Base-by-base conservation (phyloP, 2,797 vertebrate species). In the Corythornis leucogaster region DNA sequence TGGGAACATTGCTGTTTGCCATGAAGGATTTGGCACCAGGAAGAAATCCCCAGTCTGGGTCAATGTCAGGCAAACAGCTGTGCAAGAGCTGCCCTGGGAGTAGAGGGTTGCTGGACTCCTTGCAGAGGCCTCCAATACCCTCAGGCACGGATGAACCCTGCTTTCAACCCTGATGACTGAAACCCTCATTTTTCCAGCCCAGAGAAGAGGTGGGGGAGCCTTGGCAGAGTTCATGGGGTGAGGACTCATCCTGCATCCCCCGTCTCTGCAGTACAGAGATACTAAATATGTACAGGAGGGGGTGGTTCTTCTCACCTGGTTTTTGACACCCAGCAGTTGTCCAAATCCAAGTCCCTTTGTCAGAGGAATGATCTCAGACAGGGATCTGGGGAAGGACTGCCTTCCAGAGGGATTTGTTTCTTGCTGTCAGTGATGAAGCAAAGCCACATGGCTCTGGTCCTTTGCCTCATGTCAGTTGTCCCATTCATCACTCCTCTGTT, bases 401-500 rank as follows among this genome's bases (percentile, higher is more conserved):
- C 51, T 63, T 81, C 5, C 2, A 2, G 87, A 80, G 77, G 50
- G 53, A 28, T 19, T 88, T 1, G 0, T 45, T 92, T 53, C 92
- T 87, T 4, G 0, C 51, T 33, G 35, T 43, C 2, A 3, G 45
- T 43, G 57, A 53, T 78, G 62, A 95, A 91, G 25, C 46, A 85
- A 85, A 90, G 15, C 80, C 86, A 82, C 87, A 85, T 91, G 94
- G 87, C 93, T 85, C 40, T 0, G 2, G n/a, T 33, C 45, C 69
- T 74, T 80, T 0, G 5, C 61, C 54, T 62, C 3, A 0, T 8
- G 2, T 28, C 8, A 3, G 7, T 15, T 1, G 0, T 45, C 61
- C 58, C 87, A 92, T 93, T 89, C 93, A 91, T 94, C 91, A 92
- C 69, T 43, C 43, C 85, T 61, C 92, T 92, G 86, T 90, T 91